Percentiles rank a stretch among this genome's conserved stretches.
Evolutionary conservation across 2,888 invertebrate species (phyloP).

Genomic region (Pterostichus madidus): DNA sequence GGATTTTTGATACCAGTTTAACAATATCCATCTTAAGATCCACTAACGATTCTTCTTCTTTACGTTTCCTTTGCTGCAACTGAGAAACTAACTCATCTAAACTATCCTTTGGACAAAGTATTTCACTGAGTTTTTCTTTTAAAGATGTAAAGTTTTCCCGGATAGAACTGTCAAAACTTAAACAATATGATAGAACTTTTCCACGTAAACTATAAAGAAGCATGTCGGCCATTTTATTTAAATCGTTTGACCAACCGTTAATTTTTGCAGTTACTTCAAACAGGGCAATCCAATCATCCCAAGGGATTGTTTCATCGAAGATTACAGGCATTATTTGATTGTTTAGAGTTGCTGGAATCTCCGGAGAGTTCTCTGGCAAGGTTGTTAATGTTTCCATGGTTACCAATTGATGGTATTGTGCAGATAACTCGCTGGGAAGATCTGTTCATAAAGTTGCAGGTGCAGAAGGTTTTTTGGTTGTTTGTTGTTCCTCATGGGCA

Average conservation of each 20-base stretch:
- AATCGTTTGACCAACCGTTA: background rate
- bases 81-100: background rate
- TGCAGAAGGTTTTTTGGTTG: no score
- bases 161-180: background rate
- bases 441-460: no score
- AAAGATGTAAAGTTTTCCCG: background rate
- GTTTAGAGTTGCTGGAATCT: background rate
- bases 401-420: background rate
- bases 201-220: constrained; percentile 2
- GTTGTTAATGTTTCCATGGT: background rate
- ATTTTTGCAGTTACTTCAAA: constrained; percentile 20
- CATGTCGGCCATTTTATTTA: constrained; percentile 10
- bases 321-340: background rate
- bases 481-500: no score
- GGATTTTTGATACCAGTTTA: background rate
- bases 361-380: no score
- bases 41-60: background rate
- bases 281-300: constrained; percentile 18
- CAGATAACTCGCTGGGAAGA: background rate
- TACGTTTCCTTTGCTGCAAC: constrained; percentile 3
- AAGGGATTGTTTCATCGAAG: constrained; percentile 9
- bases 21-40: constrained; percentile 2
- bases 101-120: background rate
- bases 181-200: background rate
- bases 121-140: constrained; percentile 11